Evolutionary conservation across 2,888 invertebrate genomes (phyloP).

Genomic region (Parelbella ahira): DNA sequence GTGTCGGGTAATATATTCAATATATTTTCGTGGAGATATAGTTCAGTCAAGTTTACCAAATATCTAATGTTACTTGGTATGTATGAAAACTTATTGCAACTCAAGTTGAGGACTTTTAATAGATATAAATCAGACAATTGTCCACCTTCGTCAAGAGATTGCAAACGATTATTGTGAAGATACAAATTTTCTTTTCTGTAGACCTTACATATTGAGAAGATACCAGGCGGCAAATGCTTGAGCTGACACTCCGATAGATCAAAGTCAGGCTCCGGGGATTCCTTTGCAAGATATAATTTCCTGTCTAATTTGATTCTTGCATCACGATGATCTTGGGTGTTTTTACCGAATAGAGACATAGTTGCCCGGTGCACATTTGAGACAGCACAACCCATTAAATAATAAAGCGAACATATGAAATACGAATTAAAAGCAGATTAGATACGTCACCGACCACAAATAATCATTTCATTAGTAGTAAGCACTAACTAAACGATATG

Average conservation of each 20-base stretch:
- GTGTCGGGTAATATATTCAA: conserved; percentile 85
- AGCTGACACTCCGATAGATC: conserved; percentile 90
- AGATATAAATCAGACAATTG: conserved; percentile 84
- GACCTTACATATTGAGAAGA: conserved; percentile 90
- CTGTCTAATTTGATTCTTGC: conserved; percentile 58
- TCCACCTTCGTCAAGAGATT: conserved; percentile 86
- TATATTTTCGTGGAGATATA: conserved; percentile 87
- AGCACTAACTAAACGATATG: conserved; percentile 7
- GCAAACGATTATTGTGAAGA: conserved; percentile 85
- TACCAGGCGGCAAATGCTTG: conserved; percentile 86
- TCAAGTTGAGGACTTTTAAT: conserved; percentile 84
- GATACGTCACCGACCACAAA: conserved; percentile 28
- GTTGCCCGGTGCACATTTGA: conserved; percentile 56
- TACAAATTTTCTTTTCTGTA: conserved; percentile 87
- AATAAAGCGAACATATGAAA: conserved; percentile 34
- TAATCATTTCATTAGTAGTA: conserved; percentile 22
- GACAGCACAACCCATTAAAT: conserved; percentile 73
- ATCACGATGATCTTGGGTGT: conserved; percentile 46
- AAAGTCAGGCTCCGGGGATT: conserved; percentile 90
- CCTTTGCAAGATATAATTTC: conserved; percentile 78
- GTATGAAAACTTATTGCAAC: conserved; percentile 82
- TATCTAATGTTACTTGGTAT: conserved; percentile 84
- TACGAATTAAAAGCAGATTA: no score
- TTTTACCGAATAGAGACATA: conserved; percentile 68
- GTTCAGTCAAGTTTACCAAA: conserved; percentile 85